Base-by-base conservation (phyloP, 2,888 invertebrate genomes). In the Pseudeuparius sepicola region DNA sequence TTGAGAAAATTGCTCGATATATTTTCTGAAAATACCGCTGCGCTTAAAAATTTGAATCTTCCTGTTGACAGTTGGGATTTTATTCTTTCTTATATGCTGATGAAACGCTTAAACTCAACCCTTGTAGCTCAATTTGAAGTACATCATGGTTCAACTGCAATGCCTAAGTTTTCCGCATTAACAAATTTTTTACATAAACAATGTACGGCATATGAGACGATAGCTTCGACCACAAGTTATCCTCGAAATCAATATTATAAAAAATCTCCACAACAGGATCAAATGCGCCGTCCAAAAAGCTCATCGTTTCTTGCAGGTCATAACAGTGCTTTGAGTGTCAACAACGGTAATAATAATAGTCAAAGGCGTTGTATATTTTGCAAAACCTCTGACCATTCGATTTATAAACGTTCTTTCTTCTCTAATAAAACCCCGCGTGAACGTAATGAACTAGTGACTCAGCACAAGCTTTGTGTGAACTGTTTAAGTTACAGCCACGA, bases 11-110 rank as follows among this genome's bases (percentile, higher is more conserved):
- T 20, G 6, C n/a, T 20, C 6, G 20, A 20, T n/a, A 20, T 20
- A 20, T 20, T 20, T 20, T 20, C 20, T 6, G 20, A 20, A 20
- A 20, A 20, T 20, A 6, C n/a, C n/a, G 7, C n/a, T 7, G 20
- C 20, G 7, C n/a, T 20, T 7, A 20, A 20, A 20, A 20, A 20
- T 7, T 20, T 20, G 6, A 20, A 20, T 20, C n/a, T 20, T 6
- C 20, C 20, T 20, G 20, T 20, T n/a, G 20, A 20, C 20, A 6
- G n/a, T 7, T 20, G 20, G 20, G 20, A 20, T 20, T 20, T 20
- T n/a, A 20, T 20, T 7, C n/a, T 20, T 6, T 6, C n/a, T 7
- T n/a, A 20, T n/a, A 20, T 20, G 20, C n/a, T 20, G n/a, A 7
- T 20, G 7, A 20, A 20, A n/a, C 6, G 20, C 6, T 20, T 20